A percentile compares a stretch with the other conserved stretches of the same genome.
Conservation (phyloP, 1,140 invertebrate species). For the Sitodiplosis mosellana region DNA sequence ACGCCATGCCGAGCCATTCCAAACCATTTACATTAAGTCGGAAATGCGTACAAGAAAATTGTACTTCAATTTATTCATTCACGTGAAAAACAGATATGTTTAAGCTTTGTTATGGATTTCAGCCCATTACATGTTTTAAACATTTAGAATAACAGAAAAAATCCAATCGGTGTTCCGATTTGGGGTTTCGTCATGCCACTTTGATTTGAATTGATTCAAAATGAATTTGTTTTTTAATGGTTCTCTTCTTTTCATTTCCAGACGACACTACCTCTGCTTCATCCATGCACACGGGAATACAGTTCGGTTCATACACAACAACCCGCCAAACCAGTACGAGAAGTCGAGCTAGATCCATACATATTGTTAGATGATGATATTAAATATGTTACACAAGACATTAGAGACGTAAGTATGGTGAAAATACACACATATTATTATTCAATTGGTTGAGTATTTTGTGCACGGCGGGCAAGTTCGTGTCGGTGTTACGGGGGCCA, state of each 20-base stretch:
- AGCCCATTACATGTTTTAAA: too few species aligned
- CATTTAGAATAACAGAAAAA: too few species aligned
- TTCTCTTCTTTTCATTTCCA: not conserved
- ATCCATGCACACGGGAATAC: constrained; percentile 23
- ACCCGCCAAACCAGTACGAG: constrained; percentile 50
- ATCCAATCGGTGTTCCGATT: too few species aligned
- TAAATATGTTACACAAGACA: constrained; percentile 60
- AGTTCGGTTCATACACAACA: constrained; percentile 46
- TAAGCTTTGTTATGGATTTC: too few species aligned
- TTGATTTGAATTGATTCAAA: too few species aligned
- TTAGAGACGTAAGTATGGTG: constrained; percentile 46
- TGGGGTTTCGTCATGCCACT: too few species aligned
- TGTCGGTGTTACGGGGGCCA: not conserved
- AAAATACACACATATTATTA: not conserved
- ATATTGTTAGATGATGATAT: constrained; percentile 67
- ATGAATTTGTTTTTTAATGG: not conserved
- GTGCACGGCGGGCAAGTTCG: not conserved
- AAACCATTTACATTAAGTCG: too few species aligned
- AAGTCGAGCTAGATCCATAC: constrained; percentile 64
- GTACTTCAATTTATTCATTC: too few species aligned
- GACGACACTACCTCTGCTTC: not conserved
- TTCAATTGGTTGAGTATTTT: too few species aligned
- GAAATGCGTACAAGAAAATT: too few species aligned
- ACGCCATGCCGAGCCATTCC: too few species aligned
- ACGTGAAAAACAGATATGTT: too few species aligned